A percentile compares a stretch with the other conserved stretches of the same genome.
Conservation (phyloP, 2,888 invertebrate genomes). For the Ormyrus pomaceus region DNA sequence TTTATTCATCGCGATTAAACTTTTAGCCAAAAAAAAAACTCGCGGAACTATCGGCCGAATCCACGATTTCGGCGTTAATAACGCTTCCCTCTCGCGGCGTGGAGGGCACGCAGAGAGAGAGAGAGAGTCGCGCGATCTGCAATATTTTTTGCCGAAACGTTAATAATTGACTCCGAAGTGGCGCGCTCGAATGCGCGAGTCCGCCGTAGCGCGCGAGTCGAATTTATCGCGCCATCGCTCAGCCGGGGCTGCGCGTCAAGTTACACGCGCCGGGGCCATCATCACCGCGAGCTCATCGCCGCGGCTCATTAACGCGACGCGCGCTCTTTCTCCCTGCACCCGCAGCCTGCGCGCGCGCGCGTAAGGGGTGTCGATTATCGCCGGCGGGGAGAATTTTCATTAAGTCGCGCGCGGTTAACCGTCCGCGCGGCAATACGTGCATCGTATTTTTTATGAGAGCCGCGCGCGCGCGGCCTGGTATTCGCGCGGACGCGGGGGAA, state of each 20-base stretch:
- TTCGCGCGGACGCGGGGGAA: too few species aligned
- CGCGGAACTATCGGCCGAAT: not conserved
- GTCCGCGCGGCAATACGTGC: slow-evolving; percentile 24
- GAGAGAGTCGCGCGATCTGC: not conserved
- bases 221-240: slow-evolving; percentile 42
- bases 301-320: slow-evolving; percentile 13
- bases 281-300: not conserved
- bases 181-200: not conserved
- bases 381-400: slow-evolving; percentile 37
- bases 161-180: slow-evolving; percentile 22
- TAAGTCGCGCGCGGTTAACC: slow-evolving; percentile 30
- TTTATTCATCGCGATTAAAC: not conserved
- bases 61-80: slow-evolving; percentile 10
- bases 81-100: not conserved
- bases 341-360: not conserved
- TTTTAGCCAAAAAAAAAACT: not conserved
- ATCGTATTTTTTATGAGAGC: not conserved
- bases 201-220: not conserved
- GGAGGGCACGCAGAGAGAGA: not conserved
- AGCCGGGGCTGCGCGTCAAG: not conserved
- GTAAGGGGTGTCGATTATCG: slow-evolving; percentile 23
- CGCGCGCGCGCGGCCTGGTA: too few species aligned
- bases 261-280: not conserved
- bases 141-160: slow-evolving; percentile 9
- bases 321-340: not conserved